Percentiles rank a stretch among this genome's conserved stretches.
phyloP scores from a whole-genome alignment of 2,113 vertebrate genomes.

The Oenanthe melanoleuca region DNA sequence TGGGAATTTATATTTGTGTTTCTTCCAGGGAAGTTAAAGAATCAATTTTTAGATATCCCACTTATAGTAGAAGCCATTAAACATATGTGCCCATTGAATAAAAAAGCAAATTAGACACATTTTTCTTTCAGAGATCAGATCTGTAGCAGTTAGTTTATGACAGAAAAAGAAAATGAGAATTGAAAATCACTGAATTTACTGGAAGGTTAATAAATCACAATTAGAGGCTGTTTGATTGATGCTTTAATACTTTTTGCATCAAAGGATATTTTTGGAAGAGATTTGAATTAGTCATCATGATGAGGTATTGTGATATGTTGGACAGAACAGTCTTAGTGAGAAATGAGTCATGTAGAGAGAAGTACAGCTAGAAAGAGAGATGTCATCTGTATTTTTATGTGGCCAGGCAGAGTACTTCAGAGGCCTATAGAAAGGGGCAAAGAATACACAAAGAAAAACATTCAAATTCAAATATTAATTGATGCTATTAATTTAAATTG shows the following conservation, averaged over 20 bases:
- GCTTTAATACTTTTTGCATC: not conserved
- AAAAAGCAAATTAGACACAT: not conserved
- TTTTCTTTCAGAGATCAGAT: not conserved
- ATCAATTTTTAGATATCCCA: not conserved
- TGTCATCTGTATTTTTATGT: not conserved
- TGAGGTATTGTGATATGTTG: not conserved
- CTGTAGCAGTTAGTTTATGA: not conserved
- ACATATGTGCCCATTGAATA: not conserved
- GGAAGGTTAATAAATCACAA: conserved; percentile 10
- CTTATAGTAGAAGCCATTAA: not conserved
- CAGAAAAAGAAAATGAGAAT: not conserved
- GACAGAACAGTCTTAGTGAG: not conserved
- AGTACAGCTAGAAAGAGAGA: not conserved
- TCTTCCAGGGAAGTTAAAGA: not conserved
- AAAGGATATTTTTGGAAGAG: not conserved
- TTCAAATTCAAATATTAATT: not conserved
- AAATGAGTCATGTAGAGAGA: not conserved
- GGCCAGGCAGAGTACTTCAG: not conserved
- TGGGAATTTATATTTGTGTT: not conserved
- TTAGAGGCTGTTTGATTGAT: conserved; percentile 9
- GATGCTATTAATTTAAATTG: too few relatives aligned
- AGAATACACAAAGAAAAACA: not conserved
- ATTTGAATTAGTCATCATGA: conserved; percentile 9
- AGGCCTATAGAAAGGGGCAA: not conserved
- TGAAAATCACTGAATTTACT: not conserved